phyloP scores from a whole-genome alignment of 2,888 invertebrate species.

The Alviniconcha strummeri region DNA sequence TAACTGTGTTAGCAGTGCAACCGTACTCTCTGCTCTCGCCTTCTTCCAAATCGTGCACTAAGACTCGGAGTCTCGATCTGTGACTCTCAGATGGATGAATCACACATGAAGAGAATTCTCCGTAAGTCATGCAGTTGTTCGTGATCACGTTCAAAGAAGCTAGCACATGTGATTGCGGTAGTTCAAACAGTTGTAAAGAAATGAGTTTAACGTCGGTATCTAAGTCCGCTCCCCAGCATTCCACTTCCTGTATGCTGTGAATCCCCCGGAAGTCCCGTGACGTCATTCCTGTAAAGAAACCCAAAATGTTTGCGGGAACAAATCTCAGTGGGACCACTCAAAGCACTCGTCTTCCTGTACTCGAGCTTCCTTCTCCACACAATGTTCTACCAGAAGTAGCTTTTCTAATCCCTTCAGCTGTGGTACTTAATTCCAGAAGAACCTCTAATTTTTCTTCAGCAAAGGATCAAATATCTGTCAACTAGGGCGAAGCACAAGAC shows the following conservation, averaged over 20 bases:
- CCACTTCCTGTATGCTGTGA: slow-evolving; percentile 29
- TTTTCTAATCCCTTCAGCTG: too few relatives aligned
- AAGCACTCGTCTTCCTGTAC: too few relatives aligned
- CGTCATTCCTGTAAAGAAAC: slow-evolving; percentile 24
- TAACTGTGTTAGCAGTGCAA: slow-evolving; percentile 5
- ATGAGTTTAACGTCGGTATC: slow-evolving; percentile 22
- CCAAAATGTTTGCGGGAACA: too few relatives aligned
- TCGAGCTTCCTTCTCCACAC: too few relatives aligned
- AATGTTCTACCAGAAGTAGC: too few relatives aligned
- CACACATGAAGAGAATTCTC: slow-evolving; percentile 15
- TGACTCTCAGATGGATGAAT: background rate
- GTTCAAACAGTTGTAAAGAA: slow-evolving; percentile 6
- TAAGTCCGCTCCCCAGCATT: slow-evolving; percentile 21
- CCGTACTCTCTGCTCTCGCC: slow-evolving; percentile 23
- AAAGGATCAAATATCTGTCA: too few relatives aligned
- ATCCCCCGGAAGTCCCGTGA: slow-evolving; percentile 4
- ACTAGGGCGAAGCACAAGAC: too few relatives aligned
- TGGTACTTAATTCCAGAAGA: too few relatives aligned
- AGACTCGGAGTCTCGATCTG: background rate
- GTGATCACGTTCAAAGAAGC: slow-evolving; percentile 21
- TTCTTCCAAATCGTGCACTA: slow-evolving; percentile 29
- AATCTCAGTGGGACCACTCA: too few relatives aligned
- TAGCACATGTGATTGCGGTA: background rate
- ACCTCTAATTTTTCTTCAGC: too few relatives aligned
- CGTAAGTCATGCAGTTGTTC: slow-evolving; percentile 27